phyloP scores from a whole-genome alignment of 2,113 vertebrate genomes.

The Hemiscyllium ocellatum region DNA sequence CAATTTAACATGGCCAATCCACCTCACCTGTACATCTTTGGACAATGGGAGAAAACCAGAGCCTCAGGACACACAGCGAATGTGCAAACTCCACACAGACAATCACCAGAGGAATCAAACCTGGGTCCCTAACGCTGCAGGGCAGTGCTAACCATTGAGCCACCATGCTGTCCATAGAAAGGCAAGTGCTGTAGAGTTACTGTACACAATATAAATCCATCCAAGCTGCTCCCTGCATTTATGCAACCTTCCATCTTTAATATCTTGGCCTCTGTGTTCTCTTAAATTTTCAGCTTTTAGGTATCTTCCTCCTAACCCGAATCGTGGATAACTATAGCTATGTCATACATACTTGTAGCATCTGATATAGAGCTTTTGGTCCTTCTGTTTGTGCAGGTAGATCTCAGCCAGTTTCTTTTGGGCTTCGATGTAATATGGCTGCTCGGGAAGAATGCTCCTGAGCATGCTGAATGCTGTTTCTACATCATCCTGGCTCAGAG shows the following conservation, averaged over 20 bases:
- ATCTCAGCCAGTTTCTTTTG: slow-evolving; percentile 65
- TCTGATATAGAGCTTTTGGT: slow-evolving; percentile 54
- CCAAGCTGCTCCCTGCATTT: too few relatives aligned
- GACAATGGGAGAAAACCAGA: too few relatives aligned
- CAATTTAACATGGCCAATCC: too few relatives aligned
- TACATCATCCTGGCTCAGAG: slow-evolving; percentile 55
- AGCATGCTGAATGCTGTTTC: slow-evolving; percentile 54
- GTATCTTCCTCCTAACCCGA: background rate
- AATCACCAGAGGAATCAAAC: too few relatives aligned
- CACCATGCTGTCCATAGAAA: too few relatives aligned
- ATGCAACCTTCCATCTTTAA: background rate
- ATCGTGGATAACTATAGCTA: background rate
- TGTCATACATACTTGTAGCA: slow-evolving; percentile 56
- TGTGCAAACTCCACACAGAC: too few relatives aligned
- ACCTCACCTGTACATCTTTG: too few relatives aligned
- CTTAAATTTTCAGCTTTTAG: background rate
- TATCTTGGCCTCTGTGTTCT: background rate
- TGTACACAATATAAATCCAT: too few relatives aligned
- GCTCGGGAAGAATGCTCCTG: slow-evolving; percentile 48
- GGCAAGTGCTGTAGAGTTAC: too few relatives aligned
- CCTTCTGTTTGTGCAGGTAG: slow-evolving; percentile 54
- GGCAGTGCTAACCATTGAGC: too few relatives aligned
- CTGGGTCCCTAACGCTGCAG: too few relatives aligned
- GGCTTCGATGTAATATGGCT: slow-evolving; percentile 57
- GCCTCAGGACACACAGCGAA: too few relatives aligned